Percentiles rank a stretch among this genome's conserved stretches.
These are phyloP conservation scores for Orbicella faveolata DNA, from an alignment of 64 coral and sea anemone genomes.

Conservation along the genomic window DNA sequence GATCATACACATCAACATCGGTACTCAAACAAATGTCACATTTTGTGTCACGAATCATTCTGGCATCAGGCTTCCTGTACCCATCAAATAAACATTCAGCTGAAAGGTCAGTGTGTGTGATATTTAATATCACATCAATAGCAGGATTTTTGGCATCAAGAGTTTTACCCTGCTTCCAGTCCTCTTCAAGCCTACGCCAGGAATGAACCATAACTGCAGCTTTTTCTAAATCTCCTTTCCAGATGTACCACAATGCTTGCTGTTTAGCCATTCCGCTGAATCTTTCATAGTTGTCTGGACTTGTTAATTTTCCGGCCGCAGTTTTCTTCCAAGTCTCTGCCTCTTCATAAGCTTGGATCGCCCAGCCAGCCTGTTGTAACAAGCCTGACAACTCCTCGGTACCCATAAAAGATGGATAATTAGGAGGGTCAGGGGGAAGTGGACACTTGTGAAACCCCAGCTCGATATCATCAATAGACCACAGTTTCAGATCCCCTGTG, in stretches of 20 bases:
- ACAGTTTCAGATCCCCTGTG: neutral
- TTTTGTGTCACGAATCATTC: neutral
- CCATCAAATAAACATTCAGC: conserved; percentile 15
- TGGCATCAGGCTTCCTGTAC: conserved; percentile 22
- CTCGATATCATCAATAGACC: conserved; percentile 24
- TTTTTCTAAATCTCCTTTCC: conserved; percentile 38
- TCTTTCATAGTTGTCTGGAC: conserved; percentile 27
- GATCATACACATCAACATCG: neutral
- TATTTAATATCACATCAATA: conserved; percentile 22
- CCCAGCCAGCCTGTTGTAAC: conserved; percentile 8
- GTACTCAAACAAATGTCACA: conserved; percentile 26
- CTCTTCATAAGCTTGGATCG: conserved; percentile 7
- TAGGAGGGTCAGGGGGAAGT: conserved; percentile 10
- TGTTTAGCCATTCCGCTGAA: conserved; percentile 28
- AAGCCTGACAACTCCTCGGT: neutral
- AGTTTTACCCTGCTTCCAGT: conserved; percentile 8
- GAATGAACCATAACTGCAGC: conserved; percentile 41
- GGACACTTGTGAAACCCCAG: conserved; percentile 12
- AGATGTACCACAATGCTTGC: conserved; percentile 45
- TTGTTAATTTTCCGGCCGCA: conserved; percentile 7
- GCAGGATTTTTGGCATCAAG: conserved; percentile 38
- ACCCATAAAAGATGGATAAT: neutral
- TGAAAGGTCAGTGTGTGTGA: conserved; percentile 30
- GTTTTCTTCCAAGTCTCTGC: conserved; percentile 24
- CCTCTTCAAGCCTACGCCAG: conserved; percentile 25